Percentiles rank a stretch among this genome's conserved stretches.
These are phyloP conservation scores for Thereva unica DNA, from an alignment of 2,888 invertebrate genomes.

Conservation along the genomic window DNA sequence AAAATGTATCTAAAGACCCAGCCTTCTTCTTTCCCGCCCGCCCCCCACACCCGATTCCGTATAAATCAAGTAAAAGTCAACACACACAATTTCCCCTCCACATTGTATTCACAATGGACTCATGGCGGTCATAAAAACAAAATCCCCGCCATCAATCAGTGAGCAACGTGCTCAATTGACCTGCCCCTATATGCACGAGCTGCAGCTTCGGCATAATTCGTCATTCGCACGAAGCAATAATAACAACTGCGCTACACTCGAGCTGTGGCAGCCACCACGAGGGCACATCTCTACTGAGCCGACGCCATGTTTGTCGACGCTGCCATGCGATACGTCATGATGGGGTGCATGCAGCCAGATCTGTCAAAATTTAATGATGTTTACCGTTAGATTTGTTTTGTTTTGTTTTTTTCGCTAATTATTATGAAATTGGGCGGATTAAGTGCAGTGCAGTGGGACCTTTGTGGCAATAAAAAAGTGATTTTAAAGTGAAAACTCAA, in stretches of 20 bases:
- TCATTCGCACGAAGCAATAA: conserved; percentile 32
- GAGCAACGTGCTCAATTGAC: conserved; percentile 43
- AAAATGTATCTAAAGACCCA: conserved; percentile 17
- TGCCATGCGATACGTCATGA: too few relatives aligned
- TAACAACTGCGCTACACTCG: too few relatives aligned
- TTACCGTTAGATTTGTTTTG: too few relatives aligned
- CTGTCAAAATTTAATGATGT: too few relatives aligned
- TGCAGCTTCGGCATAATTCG: conserved; percentile 27
- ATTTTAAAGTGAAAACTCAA: too few relatives aligned
- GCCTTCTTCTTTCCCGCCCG: conserved; percentile 3
- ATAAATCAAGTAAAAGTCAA: conserved; percentile 22
- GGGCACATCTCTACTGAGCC: too few relatives aligned
- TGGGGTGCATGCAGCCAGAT: too few relatives aligned
- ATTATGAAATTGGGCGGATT: too few relatives aligned
- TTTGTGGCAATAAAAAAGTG: too few relatives aligned
- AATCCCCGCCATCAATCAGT: conserved; percentile 46
- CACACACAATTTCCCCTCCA: conserved; percentile 25
- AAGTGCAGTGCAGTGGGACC: too few relatives aligned
- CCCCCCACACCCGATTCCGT: neutral
- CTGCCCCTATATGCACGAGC: conserved; percentile 42
- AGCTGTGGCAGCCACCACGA: too few relatives aligned
- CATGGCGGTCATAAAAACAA: conserved; percentile 41
- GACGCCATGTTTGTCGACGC: conserved; percentile 5
- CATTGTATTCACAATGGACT: conserved; percentile 10
- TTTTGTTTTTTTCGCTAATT: too few relatives aligned